phyloP scores from a whole-genome alignment of 2,888 invertebrate genomes.

The Polymixis lichenea region DNA sequence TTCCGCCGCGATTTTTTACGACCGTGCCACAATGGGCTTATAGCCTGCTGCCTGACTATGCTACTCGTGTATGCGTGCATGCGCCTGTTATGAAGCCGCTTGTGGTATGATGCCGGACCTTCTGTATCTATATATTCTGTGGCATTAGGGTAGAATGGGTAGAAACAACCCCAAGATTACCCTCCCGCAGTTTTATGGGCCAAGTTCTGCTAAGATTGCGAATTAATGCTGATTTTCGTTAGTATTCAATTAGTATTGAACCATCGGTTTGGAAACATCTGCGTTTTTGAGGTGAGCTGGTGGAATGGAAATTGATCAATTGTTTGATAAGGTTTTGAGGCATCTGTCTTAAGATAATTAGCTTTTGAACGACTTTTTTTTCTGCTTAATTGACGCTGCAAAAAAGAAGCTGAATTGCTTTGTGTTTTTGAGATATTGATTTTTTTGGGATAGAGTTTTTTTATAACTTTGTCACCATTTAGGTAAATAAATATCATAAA shows the following conservation, averaged over 20 bases:
- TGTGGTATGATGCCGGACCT: too few relatives aligned
- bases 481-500: too few relatives aligned
- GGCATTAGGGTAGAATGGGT: slow-evolving; percentile 9
- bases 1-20: too few relatives aligned
- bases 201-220: slow-evolving; percentile 62
- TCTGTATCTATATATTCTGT: neutral
- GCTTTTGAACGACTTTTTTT: neutral
- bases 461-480: neutral
- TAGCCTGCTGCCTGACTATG: too few relatives aligned
- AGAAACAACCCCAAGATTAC: slow-evolving; percentile 40
- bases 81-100: too few relatives aligned
- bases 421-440: neutral
- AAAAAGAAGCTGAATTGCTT: neutral
- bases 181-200: slow-evolving; percentile 54
- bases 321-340: slow-evolving; percentile 21
- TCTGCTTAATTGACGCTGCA: neutral
- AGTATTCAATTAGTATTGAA: slow-evolving; percentile 61
- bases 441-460: neutral
- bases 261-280: slow-evolving; percentile 59
- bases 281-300: slow-evolving; percentile 53
- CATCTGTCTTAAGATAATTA: slow-evolving; percentile 6
- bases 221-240: slow-evolving; percentile 67
- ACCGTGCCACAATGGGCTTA: too few relatives aligned
- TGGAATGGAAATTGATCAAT: slow-evolving; percentile 35
- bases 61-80: too few relatives aligned